These are phyloP conservation scores for Lateolabrax maculatus DNA, from an alignment of 2,797 vertebrate species.

Conservation along the genomic window DNA sequence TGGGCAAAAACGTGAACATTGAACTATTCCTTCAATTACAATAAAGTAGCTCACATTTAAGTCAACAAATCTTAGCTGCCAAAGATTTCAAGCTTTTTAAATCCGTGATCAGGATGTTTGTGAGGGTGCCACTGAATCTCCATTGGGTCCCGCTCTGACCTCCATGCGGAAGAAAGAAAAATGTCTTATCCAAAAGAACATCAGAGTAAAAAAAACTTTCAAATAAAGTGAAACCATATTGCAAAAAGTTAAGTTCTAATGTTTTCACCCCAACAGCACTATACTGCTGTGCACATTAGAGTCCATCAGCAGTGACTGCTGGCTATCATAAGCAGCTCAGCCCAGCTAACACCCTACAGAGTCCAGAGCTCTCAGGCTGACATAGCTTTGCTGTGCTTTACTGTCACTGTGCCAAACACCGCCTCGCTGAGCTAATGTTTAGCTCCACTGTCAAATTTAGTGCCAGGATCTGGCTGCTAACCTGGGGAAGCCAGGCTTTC, in stretches of 20 bases:
- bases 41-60: no score
- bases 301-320: not conserved
- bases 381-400: not conserved
- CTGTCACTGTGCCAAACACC: not conserved
- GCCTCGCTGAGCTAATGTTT: not conserved
- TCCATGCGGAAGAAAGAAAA: no score
- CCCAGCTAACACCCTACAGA: not conserved
- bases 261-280: not conserved
- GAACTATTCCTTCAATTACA: no score
- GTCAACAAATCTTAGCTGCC: no score
- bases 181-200: no score
- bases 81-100: not conserved
- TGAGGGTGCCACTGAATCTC: no score
- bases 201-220: no score
- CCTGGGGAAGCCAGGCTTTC: not conserved
- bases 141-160: no score
- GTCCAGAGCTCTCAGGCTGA: not conserved
- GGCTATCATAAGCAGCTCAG: not conserved
- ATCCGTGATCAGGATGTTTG: no score
- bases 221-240: no score
- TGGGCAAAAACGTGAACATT: no score
- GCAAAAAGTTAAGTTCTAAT: not conserved
- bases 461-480: constrained; percentile 21
- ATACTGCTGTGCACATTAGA: not conserved
- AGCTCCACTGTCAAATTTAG: not conserved